phyloP scores from a whole-genome alignment of 2,113 vertebrate species.

The Ramphastos sulfuratus region DNA sequence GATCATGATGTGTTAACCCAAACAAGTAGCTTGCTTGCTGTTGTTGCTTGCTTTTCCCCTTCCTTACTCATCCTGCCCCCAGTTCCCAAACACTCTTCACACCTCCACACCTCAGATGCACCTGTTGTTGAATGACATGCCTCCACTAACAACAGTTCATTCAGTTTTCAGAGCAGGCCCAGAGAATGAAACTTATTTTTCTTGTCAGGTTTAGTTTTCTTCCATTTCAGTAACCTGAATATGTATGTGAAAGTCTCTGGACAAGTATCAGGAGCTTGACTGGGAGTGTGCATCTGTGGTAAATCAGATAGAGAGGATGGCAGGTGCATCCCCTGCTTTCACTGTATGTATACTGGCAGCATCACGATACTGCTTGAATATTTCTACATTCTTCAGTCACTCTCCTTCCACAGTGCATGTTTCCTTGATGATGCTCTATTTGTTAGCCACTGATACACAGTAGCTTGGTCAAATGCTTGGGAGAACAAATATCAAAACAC shows the following conservation, averaged over 20 bases:
- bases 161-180: neutral
- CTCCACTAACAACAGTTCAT: neutral
- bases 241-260: neutral
- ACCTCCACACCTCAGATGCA: neutral
- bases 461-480: neutral
- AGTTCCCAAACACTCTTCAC: neutral
- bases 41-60: neutral
- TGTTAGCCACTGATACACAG: neutral
- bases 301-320: neutral
- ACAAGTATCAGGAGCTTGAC: neutral
- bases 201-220: neutral
- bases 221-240: neutral
- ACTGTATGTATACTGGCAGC: neutral
- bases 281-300: rapidly evolving
- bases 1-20: neutral
- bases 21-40: neutral
- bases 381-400: neutral
- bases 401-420: neutral
- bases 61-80: neutral
- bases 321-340: neutral
- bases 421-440: neutral
- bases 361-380: neutral
- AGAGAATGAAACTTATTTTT: neutral
- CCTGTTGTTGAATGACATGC: neutral
- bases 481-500: neutral